Conservation (phyloP, 2,797 vertebrate species). For the Rallus crepitans region DNA sequence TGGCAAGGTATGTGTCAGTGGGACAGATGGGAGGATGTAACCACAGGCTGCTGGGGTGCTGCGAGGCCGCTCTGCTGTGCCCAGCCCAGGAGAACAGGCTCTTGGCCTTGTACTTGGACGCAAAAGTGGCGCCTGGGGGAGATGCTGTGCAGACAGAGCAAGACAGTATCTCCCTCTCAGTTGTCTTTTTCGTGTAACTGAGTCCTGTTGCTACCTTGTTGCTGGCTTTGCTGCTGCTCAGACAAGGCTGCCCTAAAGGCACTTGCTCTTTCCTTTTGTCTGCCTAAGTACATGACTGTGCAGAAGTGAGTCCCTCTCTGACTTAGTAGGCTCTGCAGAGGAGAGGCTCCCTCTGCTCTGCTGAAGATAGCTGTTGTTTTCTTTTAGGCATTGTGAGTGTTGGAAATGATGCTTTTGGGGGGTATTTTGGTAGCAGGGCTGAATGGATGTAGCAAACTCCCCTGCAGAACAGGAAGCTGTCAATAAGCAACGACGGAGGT, state of each 20-base stretch:
- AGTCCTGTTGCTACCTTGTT: neutral
- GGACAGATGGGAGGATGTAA: neutral
- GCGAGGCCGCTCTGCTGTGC: neutral
- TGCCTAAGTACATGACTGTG: fast-evolving
- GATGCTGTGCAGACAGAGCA: neutral
- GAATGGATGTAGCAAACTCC: neutral
- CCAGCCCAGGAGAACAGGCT: neutral
- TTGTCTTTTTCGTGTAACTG: neutral
- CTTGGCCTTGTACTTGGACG: neutral
- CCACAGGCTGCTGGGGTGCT: neutral
- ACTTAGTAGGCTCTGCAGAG: neutral
- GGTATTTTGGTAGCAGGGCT: neutral
- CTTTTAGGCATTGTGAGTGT: neutral
- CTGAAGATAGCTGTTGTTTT: neutral
- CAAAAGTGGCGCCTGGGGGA: neutral
- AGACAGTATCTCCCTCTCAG: fast-evolving
- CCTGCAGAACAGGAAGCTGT: neutral
- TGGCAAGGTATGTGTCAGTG: neutral
- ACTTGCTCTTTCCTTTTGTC: neutral
- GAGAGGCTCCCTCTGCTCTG: neutral
- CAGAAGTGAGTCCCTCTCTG: neutral
- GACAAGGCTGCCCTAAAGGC: neutral
- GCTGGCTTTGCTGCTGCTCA: neutral
- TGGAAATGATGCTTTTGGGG: neutral
- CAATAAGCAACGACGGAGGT: neutral